Percentiles rank a stretch among this genome's conserved stretches.
phyloP scores from a whole-genome alignment of 2,113 vertebrate genomes.

The Gopherus evgoodei region DNA sequence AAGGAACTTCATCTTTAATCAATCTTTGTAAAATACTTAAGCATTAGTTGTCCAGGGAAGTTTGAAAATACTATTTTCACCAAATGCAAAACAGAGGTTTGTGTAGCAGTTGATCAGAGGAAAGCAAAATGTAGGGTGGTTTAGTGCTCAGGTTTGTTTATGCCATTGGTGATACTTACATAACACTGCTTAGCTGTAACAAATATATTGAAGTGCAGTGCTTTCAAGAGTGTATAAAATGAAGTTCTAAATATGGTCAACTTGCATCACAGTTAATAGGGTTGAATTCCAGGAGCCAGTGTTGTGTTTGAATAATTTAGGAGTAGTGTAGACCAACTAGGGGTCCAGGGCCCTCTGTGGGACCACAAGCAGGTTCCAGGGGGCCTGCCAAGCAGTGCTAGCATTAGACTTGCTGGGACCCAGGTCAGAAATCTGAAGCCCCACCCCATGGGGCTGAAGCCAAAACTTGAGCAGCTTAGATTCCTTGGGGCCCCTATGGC shows the following conservation, averaged over 20 bases:
- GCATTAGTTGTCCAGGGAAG: background rate
- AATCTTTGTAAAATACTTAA: background rate
- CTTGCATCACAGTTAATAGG: background rate
- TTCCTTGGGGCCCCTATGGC: too few relatives aligned
- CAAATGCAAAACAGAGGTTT: background rate
- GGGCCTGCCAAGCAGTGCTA: too few relatives aligned
- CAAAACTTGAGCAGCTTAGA: too few relatives aligned
- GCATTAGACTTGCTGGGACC: too few relatives aligned
- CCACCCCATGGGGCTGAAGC: too few relatives aligned
- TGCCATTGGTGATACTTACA: too few relatives aligned
- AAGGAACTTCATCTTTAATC: background rate
- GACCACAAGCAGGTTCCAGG: too few relatives aligned
- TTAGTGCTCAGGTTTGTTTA: background rate
- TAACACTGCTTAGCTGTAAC: background rate
- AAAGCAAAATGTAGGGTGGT: background rate
- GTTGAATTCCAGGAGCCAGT: background rate
- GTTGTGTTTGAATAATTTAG: background rate
- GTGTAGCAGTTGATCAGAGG: background rate
- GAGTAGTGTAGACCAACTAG: background rate
- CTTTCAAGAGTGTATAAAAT: background rate
- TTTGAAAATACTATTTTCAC: background rate
- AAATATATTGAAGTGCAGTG: background rate
- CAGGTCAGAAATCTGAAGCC: too few relatives aligned
- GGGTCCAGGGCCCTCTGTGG: too few relatives aligned
- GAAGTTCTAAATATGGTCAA: background rate